Evolutionary conservation across 1,140 invertebrate genomes (phyloP), one percentile per base, ranked within the genome.

Genomic region (Anoplolepis gracilipes): DNA sequence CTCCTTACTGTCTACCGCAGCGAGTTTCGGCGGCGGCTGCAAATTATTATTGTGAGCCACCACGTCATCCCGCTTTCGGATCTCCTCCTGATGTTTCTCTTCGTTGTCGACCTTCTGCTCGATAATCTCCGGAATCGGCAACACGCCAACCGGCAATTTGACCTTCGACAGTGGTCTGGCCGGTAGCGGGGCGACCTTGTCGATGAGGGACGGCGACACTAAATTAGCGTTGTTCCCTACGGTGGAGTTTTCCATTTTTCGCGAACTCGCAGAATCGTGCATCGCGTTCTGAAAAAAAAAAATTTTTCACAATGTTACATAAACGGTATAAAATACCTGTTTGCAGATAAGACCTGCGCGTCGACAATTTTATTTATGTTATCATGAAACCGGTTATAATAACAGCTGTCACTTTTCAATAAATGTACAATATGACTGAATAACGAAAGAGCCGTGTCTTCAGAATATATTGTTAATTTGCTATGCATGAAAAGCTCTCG

Each of bases 71-170:
- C 39, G 70, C 22, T 88, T 85, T 7, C 59, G 79, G 0, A 42
- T 33, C 1, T 73, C 61, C 13, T 70, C 73, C 16, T 61, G 69
- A 7, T 49, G 53, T 42, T 88, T 85, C 22, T 84, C 75, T 33
- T 84, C 85, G 11, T 91, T 90, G 1, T 91, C 92, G 22, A 65
- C 8, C 2, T 88, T 88, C 10, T 67, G 84, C 25, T 94, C 92
- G 6, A 90, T 88, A 11, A 95, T 87, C 70, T 91, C 84, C 0
- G 94, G 94, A 46, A 95, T 95, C 2, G 94, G 94, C 19, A 92
- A 88, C 3, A 95, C 94, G 1, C 94, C 94, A 0, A 89, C 64
- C 0, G 94, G 94, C 11, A 95, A 89, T 61, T 95, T 95, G 5
- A 93, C 86, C 85, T 93, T 94, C 7, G 81, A 67, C 6, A 59